These are phyloP conservation scores for Clarias platycephalus DNA, from an alignment of 2,797 vertebrate genomes.

Conservation along the genomic window DNA sequence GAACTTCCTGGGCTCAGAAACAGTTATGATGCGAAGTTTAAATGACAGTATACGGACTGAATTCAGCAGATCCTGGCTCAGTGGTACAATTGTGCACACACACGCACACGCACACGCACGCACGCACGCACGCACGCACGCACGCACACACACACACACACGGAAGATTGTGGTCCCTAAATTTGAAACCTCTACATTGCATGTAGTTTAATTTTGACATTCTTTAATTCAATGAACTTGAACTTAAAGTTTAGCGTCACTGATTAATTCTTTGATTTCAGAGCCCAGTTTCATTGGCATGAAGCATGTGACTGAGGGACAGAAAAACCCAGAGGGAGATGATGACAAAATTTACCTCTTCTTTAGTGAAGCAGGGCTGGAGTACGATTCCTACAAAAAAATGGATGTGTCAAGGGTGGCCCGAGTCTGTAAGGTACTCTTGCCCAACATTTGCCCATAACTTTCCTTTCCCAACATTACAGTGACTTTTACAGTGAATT, in stretches of 20 bases:
- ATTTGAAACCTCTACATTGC: not conserved
- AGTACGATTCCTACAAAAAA: slow-evolving; percentile 80
- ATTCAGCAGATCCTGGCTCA: slow-evolving; percentile 74
- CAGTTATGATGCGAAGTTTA: slow-evolving; percentile 70
- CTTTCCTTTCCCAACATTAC: not conserved
- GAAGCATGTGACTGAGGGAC: slow-evolving; percentile 72
- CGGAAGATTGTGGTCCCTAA: not conserved
- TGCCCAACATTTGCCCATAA: not conserved
- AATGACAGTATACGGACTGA: slow-evolving; percentile 70
- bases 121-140: not conserved
- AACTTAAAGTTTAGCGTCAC: not conserved
- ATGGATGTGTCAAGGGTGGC: slow-evolving; percentile 79
- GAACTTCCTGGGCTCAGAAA: slow-evolving; percentile 81
- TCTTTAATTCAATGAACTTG: not conserved
- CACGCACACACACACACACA: not conserved
- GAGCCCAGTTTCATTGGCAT: slow-evolving; percentile 78
- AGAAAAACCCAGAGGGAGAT: slow-evolving; percentile 62
- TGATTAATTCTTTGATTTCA: slow-evolving; percentile 45
- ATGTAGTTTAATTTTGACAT: not conserved
- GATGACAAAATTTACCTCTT: slow-evolving; percentile 85
- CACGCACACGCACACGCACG: not conserved
- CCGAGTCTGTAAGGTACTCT: slow-evolving; percentile 79
- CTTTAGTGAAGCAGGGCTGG: slow-evolving; percentile 81
- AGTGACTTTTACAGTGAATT: not conserved
- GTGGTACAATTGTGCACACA: slow-evolving; percentile 66